phyloP scores from a whole-genome alignment of 1,140 invertebrate species.

The Arion vulgaris region DNA sequence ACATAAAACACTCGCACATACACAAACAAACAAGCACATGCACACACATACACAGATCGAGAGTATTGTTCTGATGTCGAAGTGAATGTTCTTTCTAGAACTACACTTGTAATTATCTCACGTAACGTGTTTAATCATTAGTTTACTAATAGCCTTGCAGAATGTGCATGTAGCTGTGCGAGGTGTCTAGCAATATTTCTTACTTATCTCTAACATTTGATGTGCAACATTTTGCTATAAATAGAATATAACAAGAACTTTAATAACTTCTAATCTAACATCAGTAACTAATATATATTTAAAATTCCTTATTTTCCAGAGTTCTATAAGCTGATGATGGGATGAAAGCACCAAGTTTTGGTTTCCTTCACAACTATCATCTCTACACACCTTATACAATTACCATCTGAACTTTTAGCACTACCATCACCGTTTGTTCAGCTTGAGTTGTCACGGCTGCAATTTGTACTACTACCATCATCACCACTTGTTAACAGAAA shows the following conservation, averaged over 20 bases:
- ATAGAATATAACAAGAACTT: not conserved
- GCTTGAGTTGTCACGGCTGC: not conserved
- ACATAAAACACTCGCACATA: no score
- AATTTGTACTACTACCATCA: not conserved
- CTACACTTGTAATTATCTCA: no score
- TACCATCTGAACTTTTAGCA: not conserved
- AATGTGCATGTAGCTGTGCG: not conserved
- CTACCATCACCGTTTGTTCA: not conserved
- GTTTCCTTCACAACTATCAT: not conserved
- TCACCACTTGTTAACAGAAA: not conserved
- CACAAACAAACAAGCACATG: no score
- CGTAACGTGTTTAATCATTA: no score
- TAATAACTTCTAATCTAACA: not conserved
- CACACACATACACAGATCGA: no score
- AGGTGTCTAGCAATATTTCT: not conserved
- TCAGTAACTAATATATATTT: not conserved
- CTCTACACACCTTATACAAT: not conserved
- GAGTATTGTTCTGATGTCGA: no score
- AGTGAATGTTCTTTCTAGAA: no score
- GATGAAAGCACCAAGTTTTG: conserved; percentile 33
- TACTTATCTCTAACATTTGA: not conserved
- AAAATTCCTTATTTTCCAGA: conserved; percentile 50
- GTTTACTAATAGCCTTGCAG: not conserved
- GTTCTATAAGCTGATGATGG: conserved; percentile 62
- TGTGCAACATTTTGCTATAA: not conserved